A percentile compares a stretch with the other conserved stretches of the same genome.
These are phyloP conservation scores for Cyclopterus lumpus DNA, from an alignment of 2,797 vertebrate species.

Conservation along the genomic window DNA sequence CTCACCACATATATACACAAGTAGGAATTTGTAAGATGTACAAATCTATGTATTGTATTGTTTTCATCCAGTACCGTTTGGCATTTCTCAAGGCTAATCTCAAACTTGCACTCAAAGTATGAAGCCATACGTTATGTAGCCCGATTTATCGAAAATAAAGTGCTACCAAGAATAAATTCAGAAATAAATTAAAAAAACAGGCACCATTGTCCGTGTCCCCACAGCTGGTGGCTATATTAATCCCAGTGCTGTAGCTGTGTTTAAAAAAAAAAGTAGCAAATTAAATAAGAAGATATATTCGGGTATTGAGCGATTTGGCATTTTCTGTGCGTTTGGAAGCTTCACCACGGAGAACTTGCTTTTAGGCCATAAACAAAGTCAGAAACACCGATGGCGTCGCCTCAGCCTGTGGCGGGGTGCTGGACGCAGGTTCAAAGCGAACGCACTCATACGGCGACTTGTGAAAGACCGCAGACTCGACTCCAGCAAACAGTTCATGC, in stretches of 20 bases:
- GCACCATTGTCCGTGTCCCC: not conserved
- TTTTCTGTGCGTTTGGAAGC: conserved; percentile 12
- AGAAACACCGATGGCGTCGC: not conserved
- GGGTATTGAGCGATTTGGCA: not conserved
- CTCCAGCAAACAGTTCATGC: not conserved
- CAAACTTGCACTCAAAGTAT: not conserved
- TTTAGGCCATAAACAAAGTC: too few species aligned
- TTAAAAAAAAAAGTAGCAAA: not conserved
- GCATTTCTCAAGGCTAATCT: conserved; percentile 16
- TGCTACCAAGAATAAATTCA: conserved; percentile 19
- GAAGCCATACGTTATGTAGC: not conserved
- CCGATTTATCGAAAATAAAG: conserved; percentile 16
- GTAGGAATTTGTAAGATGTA: not conserved
- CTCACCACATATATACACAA: not conserved
- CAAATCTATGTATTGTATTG: not conserved
- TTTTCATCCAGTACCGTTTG: conserved; percentile 19
- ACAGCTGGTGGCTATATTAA: not conserved
- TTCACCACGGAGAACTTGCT: too few species aligned
- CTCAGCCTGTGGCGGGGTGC: not conserved
- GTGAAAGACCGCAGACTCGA: not conserved
- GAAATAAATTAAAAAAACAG: conserved; percentile 25
- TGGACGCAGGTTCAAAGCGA: not conserved
- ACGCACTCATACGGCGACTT: not conserved
- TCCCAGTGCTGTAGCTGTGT: not conserved
- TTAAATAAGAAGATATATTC: not conserved